Evolutionary conservation across 2,113 vertebrate genomes (phyloP), one percentile per base, ranked within the genome.

Genomic region (Anarrhichthys ocellatus): DNA sequence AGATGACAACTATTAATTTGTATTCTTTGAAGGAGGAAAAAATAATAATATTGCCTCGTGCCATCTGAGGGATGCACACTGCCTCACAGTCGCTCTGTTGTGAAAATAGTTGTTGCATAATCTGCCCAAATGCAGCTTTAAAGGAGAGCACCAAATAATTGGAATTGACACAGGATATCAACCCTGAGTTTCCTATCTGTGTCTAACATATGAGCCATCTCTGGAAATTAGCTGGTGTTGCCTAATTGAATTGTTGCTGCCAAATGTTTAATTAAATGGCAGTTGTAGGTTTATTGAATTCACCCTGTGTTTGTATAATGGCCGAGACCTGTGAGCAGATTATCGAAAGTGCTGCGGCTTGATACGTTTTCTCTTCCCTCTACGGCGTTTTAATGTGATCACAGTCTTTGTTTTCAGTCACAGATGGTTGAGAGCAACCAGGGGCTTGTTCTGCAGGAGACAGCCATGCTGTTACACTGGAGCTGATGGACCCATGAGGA

Each of bases 221-320:
- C 79, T 79, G 76, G 69, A 86, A 93, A 94, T 88, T 24, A 87
- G 85, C 90, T 82, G 86, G 93, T 92, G 89, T 88, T 90, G 66
- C 78, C 83, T 91, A 92, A 94, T 93, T 94, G 85, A 93, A 94
- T 92, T 90, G 89, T 65, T 40, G 66, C 73, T 72, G 82, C 88
- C 86, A 92, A 92, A 92, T 88, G 87, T 91, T 93, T 91, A 92
- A 94, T 92, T 87, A 91, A 93, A 92, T 90, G 85, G 87, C 88
- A 81, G 85, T 91, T 87, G 81, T 63, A 81, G 76, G 78, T 84
- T 91, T 90, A 92, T 90, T 93, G 90, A 90, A 92, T 93, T 86
- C 38, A 14, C 75, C 73, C 83, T 69, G 78, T 85, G 67, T 92
- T 90, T 90, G 88, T 89, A 66, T 84, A 87, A 81, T 62, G 44